Base-by-base conservation (phyloP, 1,140 invertebrate genomes). In the Apis laboriosa region DNA sequence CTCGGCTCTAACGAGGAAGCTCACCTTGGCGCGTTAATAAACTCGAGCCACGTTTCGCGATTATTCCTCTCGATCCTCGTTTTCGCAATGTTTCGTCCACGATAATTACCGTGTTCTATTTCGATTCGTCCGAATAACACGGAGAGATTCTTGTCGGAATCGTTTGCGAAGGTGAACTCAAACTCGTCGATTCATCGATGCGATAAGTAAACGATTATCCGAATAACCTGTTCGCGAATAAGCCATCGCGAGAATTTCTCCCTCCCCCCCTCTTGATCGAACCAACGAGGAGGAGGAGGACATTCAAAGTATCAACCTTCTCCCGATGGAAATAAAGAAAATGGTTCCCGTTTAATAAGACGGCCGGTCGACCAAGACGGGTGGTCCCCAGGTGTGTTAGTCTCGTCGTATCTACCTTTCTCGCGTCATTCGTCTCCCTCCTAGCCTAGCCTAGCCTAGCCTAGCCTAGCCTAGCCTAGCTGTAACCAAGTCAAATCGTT, bases 331-430 rank as follows among this genome's bases (percentile, higher is more conserved):
- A 92, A 93, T 93, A 92, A 94, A 94, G 92, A 89, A 85, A 87
- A 92, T 90, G 90, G 89, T 93, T 93, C 93, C 93, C 92, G 93
- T 90, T 91, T 91, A 91, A 92, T 92, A 93, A 93, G 92, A 91
- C 67, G 60, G 43, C 17, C 49, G 21, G 34, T 82, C 92, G 84
- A 91, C 88, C 87, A 80, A 79, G 24, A 24, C 24, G 24, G 92
- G 92, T 93, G 93, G 92, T 93, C 92, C 76, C 21, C n/a, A 13
- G 55, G 73, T 72, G 60, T 19, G 19, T 34, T 1, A 12, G 3
- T 28, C 12, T 19, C 1, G 13, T 15, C 11, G 51, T 13, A 53
- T 11, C n/a, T 24, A n/a, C 60, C 11, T 61, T 28, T 74, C 68
- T 11, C 66, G 64, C 56, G 55, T 28, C 9, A 56, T 19, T 43